Evolutionary conservation across 1,140 invertebrate genomes (phyloP).

Genomic region (Drosophila melanica): DNA sequence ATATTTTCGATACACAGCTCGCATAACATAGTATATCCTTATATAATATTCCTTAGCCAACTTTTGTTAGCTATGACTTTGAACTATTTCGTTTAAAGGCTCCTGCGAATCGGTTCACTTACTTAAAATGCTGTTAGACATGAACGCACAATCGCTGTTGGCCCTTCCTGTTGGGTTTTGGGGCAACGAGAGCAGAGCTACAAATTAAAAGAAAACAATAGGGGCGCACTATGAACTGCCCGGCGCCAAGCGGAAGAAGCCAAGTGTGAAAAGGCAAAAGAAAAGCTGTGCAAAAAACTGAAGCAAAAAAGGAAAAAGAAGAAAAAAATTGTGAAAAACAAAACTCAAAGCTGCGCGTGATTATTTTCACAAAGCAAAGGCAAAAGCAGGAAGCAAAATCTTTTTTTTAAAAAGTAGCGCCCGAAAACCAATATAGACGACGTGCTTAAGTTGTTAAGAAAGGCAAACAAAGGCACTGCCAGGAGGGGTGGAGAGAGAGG

Average conservation of each 20-base stretch:
- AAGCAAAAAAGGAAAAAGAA: constrained; percentile 14
- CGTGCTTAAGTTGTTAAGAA: constrained; percentile 82
- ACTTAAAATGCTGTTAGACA: constrained; percentile 26
- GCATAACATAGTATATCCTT: no score
- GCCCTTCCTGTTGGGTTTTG: constrained; percentile 15
- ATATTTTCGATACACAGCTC: background rate
- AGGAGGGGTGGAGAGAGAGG: background rate
- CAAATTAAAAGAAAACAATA: constrained; percentile 82
- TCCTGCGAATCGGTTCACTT: constrained; percentile 12
- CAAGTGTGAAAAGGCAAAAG: constrained; percentile 79
- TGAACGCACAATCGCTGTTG: constrained; percentile 10
- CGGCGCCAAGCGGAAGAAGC: constrained; percentile 68
- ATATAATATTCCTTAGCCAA: background rate
- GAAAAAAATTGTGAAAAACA: constrained; percentile 20
- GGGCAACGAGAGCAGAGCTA: constrained; percentile 27
- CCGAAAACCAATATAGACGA: constrained; percentile 79
- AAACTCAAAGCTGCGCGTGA: constrained; percentile 73
- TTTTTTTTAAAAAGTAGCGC: constrained; percentile 58
- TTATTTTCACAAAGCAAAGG: constrained; percentile 81
- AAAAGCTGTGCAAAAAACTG: constrained; percentile 52
- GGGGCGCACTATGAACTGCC: constrained; percentile 38
- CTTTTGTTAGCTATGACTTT: background rate
- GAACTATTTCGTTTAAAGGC: constrained; percentile 11
- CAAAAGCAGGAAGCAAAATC: constrained; percentile 74
- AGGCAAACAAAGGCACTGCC: constrained; percentile 67